Base-by-base conservation (phyloP, 2,113 vertebrate species). In the Microcebus lehilahytsara region DNA sequence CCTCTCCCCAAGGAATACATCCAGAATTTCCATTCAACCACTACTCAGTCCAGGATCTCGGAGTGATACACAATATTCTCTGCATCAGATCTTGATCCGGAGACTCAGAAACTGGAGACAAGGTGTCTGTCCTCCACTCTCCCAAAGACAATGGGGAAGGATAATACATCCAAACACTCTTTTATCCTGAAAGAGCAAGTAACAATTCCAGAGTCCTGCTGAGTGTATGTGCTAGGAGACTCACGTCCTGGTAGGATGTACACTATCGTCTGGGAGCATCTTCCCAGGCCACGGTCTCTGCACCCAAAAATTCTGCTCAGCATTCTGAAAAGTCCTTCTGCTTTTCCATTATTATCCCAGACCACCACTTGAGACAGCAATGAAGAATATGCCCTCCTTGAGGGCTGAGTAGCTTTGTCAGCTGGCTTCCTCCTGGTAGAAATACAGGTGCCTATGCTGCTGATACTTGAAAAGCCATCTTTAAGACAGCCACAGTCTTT, bases 191-290 rank as follows among this genome's bases (percentile, higher is more conserved):
- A 60, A 80, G 53, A 74, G 37, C 3, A 20, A 42, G 37, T 62
- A 56, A 46, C 51, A 77, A 30, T 46, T 71, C 19, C 75, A 88
- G 81, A 90, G 49, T 37, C n/a, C 7, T 32, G 2, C 46, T 69
- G 40, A 58, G 9, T 69, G 40, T 20, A 20, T n/a, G 72, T 42
- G 42, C 40, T 6, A 13, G 58, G 51, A 20, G 16, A 19, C 9
- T 93, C 0, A 0, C 30, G 9, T n/a, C 13, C 46, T 14, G 1
- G 7, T 23, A 6, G 46, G 1, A 30, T 78, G 22, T 9, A 34
- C 14, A 69, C 20, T 42, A 3, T 51, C 32, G 30, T 71, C n/a
- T 51, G 6, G 8, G 1, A 64, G 6, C 10, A 32, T 16, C 34
- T 89, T 20, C 34, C 66, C 40, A 81, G 75, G 22, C 13, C 49